These are phyloP conservation scores for Lasioglossum villosulum DNA, from an alignment of 2,888 invertebrate genomes.

Conservation along the genomic window DNA sequence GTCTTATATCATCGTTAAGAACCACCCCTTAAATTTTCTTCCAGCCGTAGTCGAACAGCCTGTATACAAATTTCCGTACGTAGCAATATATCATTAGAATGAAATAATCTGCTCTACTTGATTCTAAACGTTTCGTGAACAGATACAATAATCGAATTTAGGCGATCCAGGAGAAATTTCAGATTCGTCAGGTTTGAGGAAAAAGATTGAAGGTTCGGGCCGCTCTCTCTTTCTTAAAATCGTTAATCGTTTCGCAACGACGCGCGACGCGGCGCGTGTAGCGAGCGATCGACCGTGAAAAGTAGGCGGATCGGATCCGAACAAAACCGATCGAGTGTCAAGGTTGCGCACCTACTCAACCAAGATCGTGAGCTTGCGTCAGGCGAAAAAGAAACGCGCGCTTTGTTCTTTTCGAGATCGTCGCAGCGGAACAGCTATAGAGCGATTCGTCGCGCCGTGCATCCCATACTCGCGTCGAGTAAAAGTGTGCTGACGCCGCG, in stretches of 20 bases:
- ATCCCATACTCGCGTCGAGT: slow-evolving; percentile 43
- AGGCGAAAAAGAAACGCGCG: background rate
- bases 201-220: background rate
- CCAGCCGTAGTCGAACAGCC: no score
- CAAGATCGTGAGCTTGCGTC: background rate
- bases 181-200: background rate
- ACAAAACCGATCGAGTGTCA: slow-evolving; percentile 38
- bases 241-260: background rate
- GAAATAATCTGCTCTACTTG: no score
- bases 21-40: no score
- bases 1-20: no score
- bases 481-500: slow-evolving; percentile 48
- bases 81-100: no score
- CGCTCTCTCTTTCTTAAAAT: background rate
- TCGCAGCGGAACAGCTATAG: slow-evolving; percentile 11
- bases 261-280: background rate
- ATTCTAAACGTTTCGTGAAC: no score
- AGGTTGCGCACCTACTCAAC: slow-evolving; percentile 32
- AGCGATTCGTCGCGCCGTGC: slow-evolving; percentile 37
- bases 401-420: slow-evolving; percentile 15
- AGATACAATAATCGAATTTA: no score
- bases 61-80: no score
- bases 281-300: background rate
- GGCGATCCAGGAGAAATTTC: background rate
- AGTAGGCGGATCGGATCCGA: background rate